Conservation (phyloP, 1,140 invertebrate species). For the Pseudobourletiella spinata region DNA sequence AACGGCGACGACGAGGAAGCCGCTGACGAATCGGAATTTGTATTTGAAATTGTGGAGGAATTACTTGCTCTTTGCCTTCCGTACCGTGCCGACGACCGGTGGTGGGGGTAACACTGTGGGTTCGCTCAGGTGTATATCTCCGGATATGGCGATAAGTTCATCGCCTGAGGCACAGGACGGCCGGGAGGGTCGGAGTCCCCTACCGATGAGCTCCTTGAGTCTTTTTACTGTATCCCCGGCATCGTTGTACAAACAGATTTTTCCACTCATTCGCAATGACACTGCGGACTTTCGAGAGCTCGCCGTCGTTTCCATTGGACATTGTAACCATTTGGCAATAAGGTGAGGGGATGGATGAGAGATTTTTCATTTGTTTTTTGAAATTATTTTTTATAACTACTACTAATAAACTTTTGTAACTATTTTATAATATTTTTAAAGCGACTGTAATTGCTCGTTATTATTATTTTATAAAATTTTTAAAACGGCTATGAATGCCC, state of each 20-base stretch:
- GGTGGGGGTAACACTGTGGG: constrained; percentile 62
- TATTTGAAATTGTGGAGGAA: constrained; percentile 94
- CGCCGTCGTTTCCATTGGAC: constrained; percentile 83
- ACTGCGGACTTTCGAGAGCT: constrained; percentile 84
- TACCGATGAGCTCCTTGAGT: constrained; percentile 20
- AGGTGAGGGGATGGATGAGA: too few relatives aligned
- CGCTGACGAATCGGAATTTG: constrained; percentile 78
- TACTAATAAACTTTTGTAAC: too few relatives aligned
- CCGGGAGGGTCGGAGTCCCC: constrained; percentile 31
- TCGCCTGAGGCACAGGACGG: constrained; percentile 30
- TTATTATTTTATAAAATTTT: too few relatives aligned
- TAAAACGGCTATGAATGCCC: too few relatives aligned
- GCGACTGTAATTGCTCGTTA: too few relatives aligned
- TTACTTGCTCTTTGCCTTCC: constrained; percentile 88
- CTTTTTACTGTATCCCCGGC: constrained; percentile 55
- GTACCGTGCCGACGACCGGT: constrained; percentile 80
- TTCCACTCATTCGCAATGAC: constrained; percentile 83
- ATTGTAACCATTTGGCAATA: constrained; percentile 81
- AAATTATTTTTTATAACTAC: too few relatives aligned
- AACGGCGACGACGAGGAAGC: constrained; percentile 64
- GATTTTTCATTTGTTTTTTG: too few relatives aligned
- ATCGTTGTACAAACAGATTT: constrained; percentile 82
- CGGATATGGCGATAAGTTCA: constrained; percentile 72
- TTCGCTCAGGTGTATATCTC: constrained; percentile 77
- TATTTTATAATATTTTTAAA: too few relatives aligned